Base-by-base conservation (phyloP, 37 sponge, comb jelly and placozoan species). In the Hexactinellida sp. region DNA sequence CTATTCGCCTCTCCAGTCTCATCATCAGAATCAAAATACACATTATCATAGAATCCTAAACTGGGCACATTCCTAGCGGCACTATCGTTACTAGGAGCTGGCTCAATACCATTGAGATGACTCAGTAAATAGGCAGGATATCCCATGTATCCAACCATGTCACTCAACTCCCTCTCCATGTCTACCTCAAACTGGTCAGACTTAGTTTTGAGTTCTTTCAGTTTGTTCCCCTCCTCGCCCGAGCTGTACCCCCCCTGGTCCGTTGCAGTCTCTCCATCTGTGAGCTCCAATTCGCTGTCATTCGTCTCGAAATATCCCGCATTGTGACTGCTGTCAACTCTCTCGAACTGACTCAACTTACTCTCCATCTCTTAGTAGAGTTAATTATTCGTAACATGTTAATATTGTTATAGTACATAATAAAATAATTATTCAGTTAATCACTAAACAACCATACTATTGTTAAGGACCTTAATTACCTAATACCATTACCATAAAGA, bases 241-340 rank as follows among this genome's bases (percentile, higher is more conserved):
- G 30, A 63, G 28, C 30, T n/a, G 13, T n/a, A 25, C 25, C 32
- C 76, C 76, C 21, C 30, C 76, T 32, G 28, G 21, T 84, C 88
- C 25, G 37, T 84, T 13, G 86, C 92, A 34, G 92, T 91, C 36
- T 84, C 88, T 24, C 63, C 86, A 13, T 88, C 92, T 37, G 94
- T 91, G 83, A 86, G 90, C 89, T 94, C 94, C 7, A 94, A 36
- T 21, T 94, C 94, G 71, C 94, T 94, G 82, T 88, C 88, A 83
- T 94, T 90, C 25, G 89, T 90, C 28, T 85, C 89, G 25, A 94
- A 41, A 38, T 94, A 94, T 0, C 94, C 94, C 24, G 94, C 94
- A 19, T 89, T 89, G 0, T 37, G 83, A 83, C 91, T 92, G n/a
- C 51, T 83, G 1, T 84, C 82, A 0, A 83, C 25, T 0, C 55